phyloP scores from a whole-genome alignment of 2,888 invertebrate species.

The Tipula unca region DNA sequence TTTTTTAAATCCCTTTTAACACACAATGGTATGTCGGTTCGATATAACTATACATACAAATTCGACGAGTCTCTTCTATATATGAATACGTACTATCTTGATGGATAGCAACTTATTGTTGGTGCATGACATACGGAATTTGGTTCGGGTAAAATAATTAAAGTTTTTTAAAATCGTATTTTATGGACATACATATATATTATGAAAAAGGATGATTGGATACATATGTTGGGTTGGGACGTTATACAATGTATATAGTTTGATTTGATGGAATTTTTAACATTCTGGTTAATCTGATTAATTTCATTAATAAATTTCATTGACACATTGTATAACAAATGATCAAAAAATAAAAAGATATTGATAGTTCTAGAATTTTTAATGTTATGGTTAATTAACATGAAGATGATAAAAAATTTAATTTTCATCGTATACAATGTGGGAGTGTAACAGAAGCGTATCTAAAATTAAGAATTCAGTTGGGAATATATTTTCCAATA shows the following conservation, averaged over 20 bases:
- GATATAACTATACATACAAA: not conserved
- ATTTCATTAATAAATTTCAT: not conserved
- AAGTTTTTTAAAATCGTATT: not conserved
- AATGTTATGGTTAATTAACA: not conserved
- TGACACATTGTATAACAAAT: not conserved
- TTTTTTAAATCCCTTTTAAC: not conserved
- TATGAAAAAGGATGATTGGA: not conserved
- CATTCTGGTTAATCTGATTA: not conserved
- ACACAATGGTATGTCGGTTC: not conserved
- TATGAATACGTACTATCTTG: not conserved
- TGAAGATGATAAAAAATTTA: too few species aligned
- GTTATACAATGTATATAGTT: not conserved
- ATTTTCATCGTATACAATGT: too few species aligned
- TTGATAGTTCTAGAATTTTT: not conserved
- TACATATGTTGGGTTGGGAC: not conserved
- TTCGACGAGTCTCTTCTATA: not conserved
- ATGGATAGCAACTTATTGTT: constrained; percentile 8
- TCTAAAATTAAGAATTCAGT: too few species aligned
- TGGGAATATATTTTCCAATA: too few species aligned
- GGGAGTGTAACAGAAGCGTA: too few species aligned
- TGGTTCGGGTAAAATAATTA: not conserved
- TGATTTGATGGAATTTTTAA: not conserved
- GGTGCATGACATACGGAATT: not conserved
- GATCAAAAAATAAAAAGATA: not conserved
- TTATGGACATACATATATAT: not conserved